Evolutionary conservation across 1,140 invertebrate species (phyloP), one percentile per base, ranked within the genome.

Genomic region (Drosophila navojoa): DNA sequence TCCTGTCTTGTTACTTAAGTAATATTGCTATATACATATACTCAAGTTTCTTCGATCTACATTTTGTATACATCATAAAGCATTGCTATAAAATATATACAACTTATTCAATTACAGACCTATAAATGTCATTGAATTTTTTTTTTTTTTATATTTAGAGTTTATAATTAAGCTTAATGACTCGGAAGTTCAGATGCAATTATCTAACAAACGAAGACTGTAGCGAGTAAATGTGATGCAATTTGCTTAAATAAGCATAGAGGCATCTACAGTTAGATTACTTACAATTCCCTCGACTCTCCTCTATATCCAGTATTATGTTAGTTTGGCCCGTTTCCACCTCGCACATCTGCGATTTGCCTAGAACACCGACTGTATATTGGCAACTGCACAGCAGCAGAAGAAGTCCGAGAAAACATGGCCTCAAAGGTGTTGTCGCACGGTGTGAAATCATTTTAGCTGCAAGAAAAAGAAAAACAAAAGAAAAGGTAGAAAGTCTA

Each of bases 301-400:
- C 97, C 92, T 97, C 96, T 66, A 98, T 97, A 87, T 98, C 97
- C 55, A 98, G 93, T 74, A 98, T 97, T 50, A 97, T 97, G 84
- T 96, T 97, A 0, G 96, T 96, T 80, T 97, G 95, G 10, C 96
- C 96, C 32, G 95, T 96, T 92, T 97, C 96, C 69, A 97, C 95
- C 86, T 97, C 91, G 61, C 91, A 92, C 79, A 92, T 78, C 47
- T 92, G 91, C 9, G 87, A 91, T 74, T 92, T 91, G 16, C 89
- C 91, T 66, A 91, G 73, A 55, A 91, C 81, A 3, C 76, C 71
- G 16, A 68, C 58, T 9, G 71, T 67, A 15, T 66, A 49, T 49
- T 66, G 76, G 74, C 87, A 75, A 66, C 73, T 55, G 58, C 67
- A 63, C 0, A 91, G 69, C 40, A 91, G 60, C 19, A 91, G 79